These are phyloP conservation scores for Strigops habroptila DNA, from an alignment of 2,113 vertebrate species.

Conservation along the genomic window DNA sequence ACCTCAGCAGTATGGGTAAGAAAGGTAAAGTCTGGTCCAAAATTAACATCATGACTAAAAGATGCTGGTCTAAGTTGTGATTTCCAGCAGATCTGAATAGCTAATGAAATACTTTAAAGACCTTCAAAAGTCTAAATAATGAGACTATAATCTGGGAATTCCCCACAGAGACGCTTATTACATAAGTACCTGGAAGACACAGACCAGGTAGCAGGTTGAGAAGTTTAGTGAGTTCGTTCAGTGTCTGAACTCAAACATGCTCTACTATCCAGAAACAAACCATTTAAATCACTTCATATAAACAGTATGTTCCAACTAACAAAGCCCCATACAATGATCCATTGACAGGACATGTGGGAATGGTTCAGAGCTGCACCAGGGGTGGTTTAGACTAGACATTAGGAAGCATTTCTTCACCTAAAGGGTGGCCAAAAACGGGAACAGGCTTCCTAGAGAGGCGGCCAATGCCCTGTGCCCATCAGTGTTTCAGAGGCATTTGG, in stretches of 20 bases:
- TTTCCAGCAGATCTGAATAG: conserved; percentile 14
- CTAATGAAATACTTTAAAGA: background rate
- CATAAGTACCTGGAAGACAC: background rate
- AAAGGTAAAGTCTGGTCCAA: conserved; percentile 59
- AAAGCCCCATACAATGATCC: background rate
- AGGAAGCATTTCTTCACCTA: too few species aligned
- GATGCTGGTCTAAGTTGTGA: background rate
- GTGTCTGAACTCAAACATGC: background rate
- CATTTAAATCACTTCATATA: background rate
- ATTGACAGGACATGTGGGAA: too few species aligned
- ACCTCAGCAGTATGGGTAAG: conserved; percentile 54
- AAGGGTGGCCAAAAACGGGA: too few species aligned
- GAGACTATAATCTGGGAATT: background rate
- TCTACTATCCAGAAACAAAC: background rate
- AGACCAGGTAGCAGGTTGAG: background rate
- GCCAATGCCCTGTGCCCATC: too few species aligned
- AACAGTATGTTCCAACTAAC: rapidly evolving
- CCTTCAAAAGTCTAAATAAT: background rate
- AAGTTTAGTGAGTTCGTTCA: background rate
- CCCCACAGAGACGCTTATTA: background rate
- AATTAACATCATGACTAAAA: conserved; percentile 70
- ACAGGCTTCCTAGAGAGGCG: too few species aligned
- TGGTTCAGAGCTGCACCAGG: too few species aligned
- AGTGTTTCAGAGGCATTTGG: too few species aligned
- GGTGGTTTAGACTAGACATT: too few species aligned